Conservation (phyloP, 1,140 invertebrate genomes). For the Meloidogyne chitwoodi region DNA sequence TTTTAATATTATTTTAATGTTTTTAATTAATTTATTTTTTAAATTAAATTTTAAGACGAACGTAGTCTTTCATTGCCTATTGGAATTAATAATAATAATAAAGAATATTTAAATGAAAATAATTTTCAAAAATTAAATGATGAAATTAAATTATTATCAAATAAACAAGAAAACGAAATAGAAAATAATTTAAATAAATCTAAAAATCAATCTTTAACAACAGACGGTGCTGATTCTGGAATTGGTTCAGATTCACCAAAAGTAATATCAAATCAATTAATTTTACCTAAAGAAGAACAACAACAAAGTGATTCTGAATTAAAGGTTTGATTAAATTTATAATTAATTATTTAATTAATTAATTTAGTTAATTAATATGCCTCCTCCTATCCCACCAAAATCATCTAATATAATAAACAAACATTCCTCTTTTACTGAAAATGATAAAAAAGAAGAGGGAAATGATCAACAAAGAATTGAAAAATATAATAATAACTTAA, state of each 20-base stretch:
- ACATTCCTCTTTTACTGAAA: constrained; percentile 4
- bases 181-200: not conserved
- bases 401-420: constrained; percentile 17
- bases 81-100: not conserved
- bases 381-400: constrained; percentile 53
- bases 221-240: constrained; percentile 49
- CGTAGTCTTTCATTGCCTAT: constrained; percentile 36
- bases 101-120: not conserved
- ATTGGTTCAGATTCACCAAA: constrained; percentile 50
- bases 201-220: not conserved
- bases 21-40: not conserved
- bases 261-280: constrained; percentile 4
- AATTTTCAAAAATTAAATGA: not conserved
- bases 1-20: not conserved
- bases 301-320: not conserved
- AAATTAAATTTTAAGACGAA: constrained; percentile 35
- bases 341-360: no score
- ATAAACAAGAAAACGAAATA: not conserved
- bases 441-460: not conserved
- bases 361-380: constrained; percentile 17
- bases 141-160: not conserved
- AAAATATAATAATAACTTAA: no score
- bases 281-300: not conserved
- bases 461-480: not conserved
- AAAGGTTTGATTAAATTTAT: no score